A percentile compares a stretch with the other conserved stretches of the same genome.
These are phyloP conservation scores for Drosophila saltans DNA, from an alignment of 1,140 invertebrate genomes.

Conservation along the genomic window DNA sequence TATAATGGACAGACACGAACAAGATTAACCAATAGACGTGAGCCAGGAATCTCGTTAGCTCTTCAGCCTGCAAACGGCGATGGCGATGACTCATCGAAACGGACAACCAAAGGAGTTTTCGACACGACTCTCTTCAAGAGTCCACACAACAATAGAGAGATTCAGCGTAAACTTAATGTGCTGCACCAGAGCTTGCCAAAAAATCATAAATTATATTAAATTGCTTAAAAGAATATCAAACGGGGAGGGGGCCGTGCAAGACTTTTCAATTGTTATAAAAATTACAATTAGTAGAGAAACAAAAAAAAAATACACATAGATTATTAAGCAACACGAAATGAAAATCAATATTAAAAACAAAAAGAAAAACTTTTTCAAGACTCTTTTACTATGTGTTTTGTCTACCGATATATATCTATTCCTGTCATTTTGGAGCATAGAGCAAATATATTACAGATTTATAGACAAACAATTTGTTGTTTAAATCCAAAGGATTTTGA, in stretches of 20 bases:
- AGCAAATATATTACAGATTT: no score
- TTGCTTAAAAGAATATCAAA: background rate
- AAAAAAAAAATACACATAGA: constrained; percentile 7
- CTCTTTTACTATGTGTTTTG: no score
- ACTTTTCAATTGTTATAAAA: background rate
- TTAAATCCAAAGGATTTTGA: no score
- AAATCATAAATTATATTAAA: constrained; percentile 78
- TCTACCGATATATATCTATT: no score
- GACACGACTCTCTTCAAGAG: constrained; percentile 78
- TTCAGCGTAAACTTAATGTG: constrained; percentile 45
- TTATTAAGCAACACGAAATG: constrained; percentile 23
- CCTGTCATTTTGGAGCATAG: no score
- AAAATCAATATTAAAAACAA: constrained; percentile 10
- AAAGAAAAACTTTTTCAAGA: background rate
- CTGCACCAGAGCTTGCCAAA: constrained; percentile 74
- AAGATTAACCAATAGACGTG: constrained; percentile 14
- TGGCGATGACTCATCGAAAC: constrained; percentile 37
- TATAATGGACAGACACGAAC: constrained; percentile 31
- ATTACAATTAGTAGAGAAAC: constrained; percentile 3
- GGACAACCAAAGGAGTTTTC: constrained; percentile 76
- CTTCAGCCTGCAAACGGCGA: constrained; percentile 35
- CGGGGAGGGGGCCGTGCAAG: constrained; percentile 5
- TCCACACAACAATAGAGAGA: constrained; percentile 59
- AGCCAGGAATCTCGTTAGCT: constrained; percentile 25
- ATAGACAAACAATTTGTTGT: no score